A percentile compares a stretch with the other conserved stretches of the same genome.
These are phyloP conservation scores for Monopterus albus DNA, from an alignment of 2,113 vertebrate species.

Conservation along the genomic window DNA sequence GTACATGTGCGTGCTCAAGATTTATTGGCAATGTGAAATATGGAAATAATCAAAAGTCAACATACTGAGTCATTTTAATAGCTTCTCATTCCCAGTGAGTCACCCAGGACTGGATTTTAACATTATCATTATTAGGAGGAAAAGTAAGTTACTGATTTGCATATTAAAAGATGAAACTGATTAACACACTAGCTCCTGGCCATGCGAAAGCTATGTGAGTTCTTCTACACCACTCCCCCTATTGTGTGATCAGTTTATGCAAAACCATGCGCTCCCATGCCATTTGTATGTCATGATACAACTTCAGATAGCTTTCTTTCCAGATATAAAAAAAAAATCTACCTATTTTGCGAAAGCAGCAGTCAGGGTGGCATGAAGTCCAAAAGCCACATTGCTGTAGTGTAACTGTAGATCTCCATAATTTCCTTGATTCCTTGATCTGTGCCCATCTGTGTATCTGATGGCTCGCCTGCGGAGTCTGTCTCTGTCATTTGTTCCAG, in stretches of 20 bases:
- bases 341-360: constrained; percentile 50
- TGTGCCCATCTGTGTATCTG: constrained; percentile 62
- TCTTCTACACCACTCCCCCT: neutral
- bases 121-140: neutral
- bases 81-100: constrained; percentile 1
- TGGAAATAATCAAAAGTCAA: constrained; percentile 24
- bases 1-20: constrained; percentile 15
- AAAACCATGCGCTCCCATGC: constrained; percentile 6
- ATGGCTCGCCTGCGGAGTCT: constrained; percentile 60
- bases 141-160: constrained; percentile 27
- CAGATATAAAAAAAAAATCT: constrained; percentile 23
- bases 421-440: constrained; percentile 63
- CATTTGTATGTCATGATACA: constrained; percentile 18
- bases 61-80: constrained; percentile 7
- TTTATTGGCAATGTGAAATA: constrained; percentile 31
- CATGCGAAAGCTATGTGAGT: neutral
- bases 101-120: neutral
- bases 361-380: constrained; percentile 52
- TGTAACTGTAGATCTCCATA: constrained; percentile 44
- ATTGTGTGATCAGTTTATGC: constrained; percentile 23
- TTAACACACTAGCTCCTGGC: neutral
- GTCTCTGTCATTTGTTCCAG: constrained; percentile 80
- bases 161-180: constrained; percentile 10
- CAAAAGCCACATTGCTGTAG: constrained; percentile 37
- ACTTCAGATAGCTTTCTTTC: constrained; percentile 27